A percentile compares a stretch with the other conserved stretches of the same genome.
phyloP scores from a whole-genome alignment of 92 coral and sea anemone genomes.

The Palythoa grandiflora region DNA sequence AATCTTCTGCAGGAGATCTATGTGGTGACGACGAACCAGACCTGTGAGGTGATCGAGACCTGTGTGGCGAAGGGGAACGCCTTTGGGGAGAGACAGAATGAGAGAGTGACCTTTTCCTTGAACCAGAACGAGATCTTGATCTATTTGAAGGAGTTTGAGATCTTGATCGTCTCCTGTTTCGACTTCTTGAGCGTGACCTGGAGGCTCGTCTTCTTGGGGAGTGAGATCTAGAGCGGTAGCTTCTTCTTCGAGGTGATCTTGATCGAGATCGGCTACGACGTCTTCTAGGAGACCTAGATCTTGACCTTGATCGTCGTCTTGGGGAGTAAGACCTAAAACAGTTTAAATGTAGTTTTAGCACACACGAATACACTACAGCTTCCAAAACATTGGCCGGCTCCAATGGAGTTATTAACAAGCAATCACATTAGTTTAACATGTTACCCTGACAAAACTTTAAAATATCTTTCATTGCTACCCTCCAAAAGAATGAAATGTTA shows the following conservation, averaged over 20 bases:
- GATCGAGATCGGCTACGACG: slow-evolving; percentile 58
- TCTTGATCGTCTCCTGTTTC: slow-evolving; percentile 70
- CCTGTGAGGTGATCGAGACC: slow-evolving; percentile 64
- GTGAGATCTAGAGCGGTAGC: slow-evolving; percentile 48
- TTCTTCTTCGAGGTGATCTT: slow-evolving; percentile 72
- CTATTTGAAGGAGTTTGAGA: slow-evolving; percentile 61
- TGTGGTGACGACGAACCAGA: slow-evolving; percentile 74
- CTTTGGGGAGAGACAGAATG: slow-evolving; percentile 19
- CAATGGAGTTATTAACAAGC: no score
- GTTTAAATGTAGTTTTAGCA: background rate
- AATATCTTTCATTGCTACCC: no score
- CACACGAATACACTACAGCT: background rate
- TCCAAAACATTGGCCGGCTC: background rate
- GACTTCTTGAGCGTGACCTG: slow-evolving; percentile 72
- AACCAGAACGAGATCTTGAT: slow-evolving; percentile 73
- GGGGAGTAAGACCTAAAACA: slow-evolving; percentile 59
- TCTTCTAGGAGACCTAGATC: slow-evolving; percentile 69
- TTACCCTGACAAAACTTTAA: no score
- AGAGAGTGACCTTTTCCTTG: slow-evolving; percentile 22
- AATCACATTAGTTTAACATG: no score
- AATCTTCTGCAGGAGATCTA: slow-evolving; percentile 66
- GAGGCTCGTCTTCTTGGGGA: slow-evolving; percentile 64
- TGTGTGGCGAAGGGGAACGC: slow-evolving; percentile 31
- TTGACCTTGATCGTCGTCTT: slow-evolving; percentile 74
- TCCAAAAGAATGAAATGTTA: no score